These are phyloP conservation scores for Oenanthe oenanthe DNA, from an alignment of 2,113 vertebrate species.

Conservation along the genomic window DNA sequence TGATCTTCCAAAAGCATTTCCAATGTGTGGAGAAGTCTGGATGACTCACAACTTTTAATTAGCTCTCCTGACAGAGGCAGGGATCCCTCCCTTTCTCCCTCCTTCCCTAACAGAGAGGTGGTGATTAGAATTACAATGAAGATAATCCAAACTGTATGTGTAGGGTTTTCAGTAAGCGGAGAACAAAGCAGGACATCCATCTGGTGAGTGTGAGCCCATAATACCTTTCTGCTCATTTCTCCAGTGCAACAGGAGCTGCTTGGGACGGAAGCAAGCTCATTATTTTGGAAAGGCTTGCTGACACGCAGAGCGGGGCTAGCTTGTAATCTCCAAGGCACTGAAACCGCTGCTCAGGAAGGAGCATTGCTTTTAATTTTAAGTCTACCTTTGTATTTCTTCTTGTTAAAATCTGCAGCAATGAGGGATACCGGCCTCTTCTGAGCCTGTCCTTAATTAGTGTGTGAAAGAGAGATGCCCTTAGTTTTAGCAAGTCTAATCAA, in stretches of 20 bases:
- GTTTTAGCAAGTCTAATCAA: conserved; percentile 49
- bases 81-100: conserved; percentile 44
- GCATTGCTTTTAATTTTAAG: conserved; percentile 52
- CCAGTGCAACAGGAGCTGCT: conserved; percentile 64
- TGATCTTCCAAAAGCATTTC: conserved; percentile 56
- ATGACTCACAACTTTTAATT: conserved; percentile 67
- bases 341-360: conserved; percentile 51
- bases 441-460: conserved; percentile 47
- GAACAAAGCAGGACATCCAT: conserved; percentile 70
- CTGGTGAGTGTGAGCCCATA: conserved; percentile 64
- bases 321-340: conserved; percentile 52
- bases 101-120: conserved; percentile 31
- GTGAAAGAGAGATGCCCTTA: conserved; percentile 41
- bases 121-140: conserved; percentile 72
- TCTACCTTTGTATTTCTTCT: conserved; percentile 59
- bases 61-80: conserved; percentile 50
- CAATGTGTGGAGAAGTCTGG: not conserved
- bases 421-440: conserved; percentile 18
- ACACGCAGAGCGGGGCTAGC: conserved; percentile 33
- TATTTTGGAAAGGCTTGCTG: conserved; percentile 59
- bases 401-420: conserved; percentile 38
- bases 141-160: conserved; percentile 70
- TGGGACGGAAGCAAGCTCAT: conserved; percentile 55
- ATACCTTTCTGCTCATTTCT: conserved; percentile 69
- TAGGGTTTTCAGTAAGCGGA: conserved; percentile 55